phyloP scores from a whole-genome alignment of 2,113 vertebrate genomes.

The Myiozetetes cayanensis region DNA sequence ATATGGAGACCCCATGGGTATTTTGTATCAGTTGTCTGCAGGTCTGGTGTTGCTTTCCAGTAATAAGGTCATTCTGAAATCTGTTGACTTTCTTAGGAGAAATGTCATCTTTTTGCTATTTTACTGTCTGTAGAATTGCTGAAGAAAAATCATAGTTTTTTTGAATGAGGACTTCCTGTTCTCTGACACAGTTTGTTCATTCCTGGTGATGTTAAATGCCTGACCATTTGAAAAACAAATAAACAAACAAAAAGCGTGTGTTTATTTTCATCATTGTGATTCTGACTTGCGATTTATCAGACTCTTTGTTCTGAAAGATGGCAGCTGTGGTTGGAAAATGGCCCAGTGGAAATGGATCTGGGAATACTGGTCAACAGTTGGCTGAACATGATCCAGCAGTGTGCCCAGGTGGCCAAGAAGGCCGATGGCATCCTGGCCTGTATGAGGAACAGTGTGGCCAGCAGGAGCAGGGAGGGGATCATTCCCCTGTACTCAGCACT shows the following conservation, averaged over 20 bases:
- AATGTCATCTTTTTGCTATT: background rate
- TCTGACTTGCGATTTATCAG: background rate
- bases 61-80: background rate
- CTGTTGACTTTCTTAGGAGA: background rate
- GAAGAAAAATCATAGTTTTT: background rate
- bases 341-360: background rate
- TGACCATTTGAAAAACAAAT: background rate
- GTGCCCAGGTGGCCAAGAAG: background rate
- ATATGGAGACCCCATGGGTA: background rate
- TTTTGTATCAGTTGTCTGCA: background rate
- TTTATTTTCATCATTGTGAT: background rate
- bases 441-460: background rate
- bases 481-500: background rate
- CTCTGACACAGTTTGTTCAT: background rate
- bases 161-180: background rate
- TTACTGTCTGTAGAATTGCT: background rate
- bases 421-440: background rate
- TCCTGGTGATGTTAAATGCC: background rate
- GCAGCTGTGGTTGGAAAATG: background rate
- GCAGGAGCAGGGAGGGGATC: background rate
- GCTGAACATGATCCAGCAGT: background rate
- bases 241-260: background rate
- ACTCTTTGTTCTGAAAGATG: background rate
- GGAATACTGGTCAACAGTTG: background rate
- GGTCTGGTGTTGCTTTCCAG: background rate